Conservation (phyloP, 1,140 invertebrate genomes). For the Drosophila asahinai region DNA sequence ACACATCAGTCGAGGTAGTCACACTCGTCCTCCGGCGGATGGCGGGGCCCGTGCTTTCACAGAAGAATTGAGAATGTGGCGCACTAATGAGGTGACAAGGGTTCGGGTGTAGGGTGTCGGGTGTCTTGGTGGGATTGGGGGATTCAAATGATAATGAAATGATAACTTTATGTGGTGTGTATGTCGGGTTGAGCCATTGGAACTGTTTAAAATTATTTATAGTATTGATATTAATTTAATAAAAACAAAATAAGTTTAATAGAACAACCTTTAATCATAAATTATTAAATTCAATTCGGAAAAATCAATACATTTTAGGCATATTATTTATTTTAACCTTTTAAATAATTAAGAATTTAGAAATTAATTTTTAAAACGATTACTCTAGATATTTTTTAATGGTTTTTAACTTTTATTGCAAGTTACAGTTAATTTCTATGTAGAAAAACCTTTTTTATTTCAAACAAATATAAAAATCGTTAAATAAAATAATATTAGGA, state of each 20-base stretch:
- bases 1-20: constrained; percentile 84
- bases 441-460: background rate
- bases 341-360: too few relatives aligned
- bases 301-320: too few relatives aligned
- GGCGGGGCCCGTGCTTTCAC: constrained; percentile 85
- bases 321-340: too few relatives aligned
- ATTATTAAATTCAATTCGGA: too few relatives aligned
- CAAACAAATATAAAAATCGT: background rate
- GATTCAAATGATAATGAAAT: constrained; percentile 63
- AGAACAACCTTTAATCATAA: too few relatives aligned
- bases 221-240: too few relatives aligned
- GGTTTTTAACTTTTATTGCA: too few relatives aligned
- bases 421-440: background rate
- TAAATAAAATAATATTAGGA: background rate
- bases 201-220: background rate
- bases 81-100: constrained; percentile 80
- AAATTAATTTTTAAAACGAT: too few relatives aligned
- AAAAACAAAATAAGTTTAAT: too few relatives aligned
- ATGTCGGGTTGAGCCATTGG: constrained; percentile 16
- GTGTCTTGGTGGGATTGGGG: constrained; percentile 27
- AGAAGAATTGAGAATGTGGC: constrained; percentile 85
- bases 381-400: too few relatives aligned
- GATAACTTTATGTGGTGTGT: constrained; percentile 54
- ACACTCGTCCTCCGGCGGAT: constrained; percentile 71
- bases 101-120: constrained; percentile 22